Base-by-base conservation (phyloP, 2,888 invertebrate species). In the Xanthorhoe spadicearia region DNA sequence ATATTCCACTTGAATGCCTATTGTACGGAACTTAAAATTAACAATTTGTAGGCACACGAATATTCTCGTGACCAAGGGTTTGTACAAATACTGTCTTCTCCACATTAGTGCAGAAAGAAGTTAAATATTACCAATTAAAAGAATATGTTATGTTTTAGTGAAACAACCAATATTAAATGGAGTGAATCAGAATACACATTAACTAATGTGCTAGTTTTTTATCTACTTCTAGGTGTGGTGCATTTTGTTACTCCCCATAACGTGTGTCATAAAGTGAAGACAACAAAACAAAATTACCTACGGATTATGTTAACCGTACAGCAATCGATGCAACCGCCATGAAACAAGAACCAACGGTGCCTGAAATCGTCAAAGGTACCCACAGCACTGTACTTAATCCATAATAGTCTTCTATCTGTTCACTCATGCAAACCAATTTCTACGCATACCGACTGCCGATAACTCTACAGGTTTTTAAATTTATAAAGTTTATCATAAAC, bases 381-480 rank as follows among this genome's bases (percentile, higher is more conserved):
- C 83, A 80, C 81, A 77, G 77, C 80, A 76, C 78, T 75, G 78
- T 78, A 78, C 80, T 82, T 83, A 84, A 71, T 64, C 81, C 83
- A 86, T 83, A 86, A 87, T 79, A 82, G 79, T 86, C 83, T 84
- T 84, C 82, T 74, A 77, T 76, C 71, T 73, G 75, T 77, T 75
- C 81, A 77, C 74, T 89, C 84, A 80, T 79, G 88, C 86, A 85
- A 75, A 83, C 83, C 87, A 82, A 88, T 89, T 87, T 88, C 87
- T 86, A 86, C 82, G 82, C 88, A 86, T 86, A 83, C 84, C 82
- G 76, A 66, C 13, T 23, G 43, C 55, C 75, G 70, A 81, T 78
- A 81, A 76, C 67, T 71, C 32, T 7, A 7, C 70, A 74, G 66
- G 68, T 72, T 72, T 72, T 66, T 70, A 75, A 69, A 68, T 66